A percentile compares a stretch with the other conserved stretches of the same genome.
These are phyloP conservation scores for Hydrozoanthus gracilis DNA, from an alignment of 92 coral and sea anemone genomes.

Conservation along the genomic window DNA sequence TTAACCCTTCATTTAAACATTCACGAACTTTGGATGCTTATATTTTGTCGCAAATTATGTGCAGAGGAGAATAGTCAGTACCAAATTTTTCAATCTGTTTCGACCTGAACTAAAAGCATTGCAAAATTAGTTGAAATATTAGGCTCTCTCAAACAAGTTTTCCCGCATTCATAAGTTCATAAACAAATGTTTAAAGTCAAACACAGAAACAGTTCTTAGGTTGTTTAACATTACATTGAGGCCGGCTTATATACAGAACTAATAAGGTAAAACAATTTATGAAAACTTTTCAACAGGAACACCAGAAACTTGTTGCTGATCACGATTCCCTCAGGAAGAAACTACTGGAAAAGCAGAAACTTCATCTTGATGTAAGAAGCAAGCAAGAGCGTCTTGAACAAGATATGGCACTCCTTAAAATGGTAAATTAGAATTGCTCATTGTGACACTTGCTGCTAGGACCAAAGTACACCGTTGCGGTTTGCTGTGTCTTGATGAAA, in stretches of 20 bases:
- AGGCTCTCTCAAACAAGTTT: neutral
- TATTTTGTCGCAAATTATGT: too few relatives aligned
- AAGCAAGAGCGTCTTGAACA: constrained; percentile 53
- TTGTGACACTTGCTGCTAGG: neutral
- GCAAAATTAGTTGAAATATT: neutral
- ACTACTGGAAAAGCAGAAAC: constrained; percentile 47
- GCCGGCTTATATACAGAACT: neutral
- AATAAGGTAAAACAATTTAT: neutral
- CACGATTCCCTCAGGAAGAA: constrained; percentile 51
- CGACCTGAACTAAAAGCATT: neutral
- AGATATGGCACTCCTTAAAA: constrained; percentile 62
- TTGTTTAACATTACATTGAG: neutral
- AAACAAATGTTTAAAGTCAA: neutral
- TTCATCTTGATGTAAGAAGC: constrained; percentile 28
- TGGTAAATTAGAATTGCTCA: constrained; percentile 50
- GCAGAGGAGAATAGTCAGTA: too few relatives aligned
- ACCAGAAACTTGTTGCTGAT: constrained; percentile 52
- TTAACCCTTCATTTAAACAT: too few relatives aligned
- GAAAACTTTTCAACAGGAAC: constrained; percentile 47
- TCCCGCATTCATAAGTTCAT: neutral
- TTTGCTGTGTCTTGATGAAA: too few relatives aligned
- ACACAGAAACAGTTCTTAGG: neutral
- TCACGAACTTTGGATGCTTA: too few relatives aligned
- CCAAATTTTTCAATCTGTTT: neutral
- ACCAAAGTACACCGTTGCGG: too few relatives aligned